Percentiles rank a stretch among this genome's conserved stretches.
Conservation (phyloP, 2,113 vertebrate species). For the Mandrillus leucophaeus region DNA sequence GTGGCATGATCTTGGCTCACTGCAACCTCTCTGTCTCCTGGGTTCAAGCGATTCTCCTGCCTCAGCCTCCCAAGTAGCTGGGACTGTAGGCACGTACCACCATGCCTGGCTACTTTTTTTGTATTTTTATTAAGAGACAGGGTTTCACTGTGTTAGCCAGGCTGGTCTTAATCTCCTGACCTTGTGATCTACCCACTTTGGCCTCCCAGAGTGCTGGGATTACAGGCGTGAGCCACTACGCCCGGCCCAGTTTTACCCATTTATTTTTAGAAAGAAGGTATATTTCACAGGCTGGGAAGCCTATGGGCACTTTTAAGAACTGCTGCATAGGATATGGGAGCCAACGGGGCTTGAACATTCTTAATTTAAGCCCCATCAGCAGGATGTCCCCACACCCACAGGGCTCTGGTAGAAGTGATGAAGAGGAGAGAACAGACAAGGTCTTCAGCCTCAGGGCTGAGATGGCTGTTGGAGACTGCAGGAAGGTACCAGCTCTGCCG, state of each 20-base stretch:
- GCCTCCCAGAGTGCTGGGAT: no score
- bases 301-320: slow-evolving; percentile 23
- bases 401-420: not conserved
- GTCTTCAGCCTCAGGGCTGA: not conserved
- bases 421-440: not conserved
- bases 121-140: no score
- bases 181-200: no score
- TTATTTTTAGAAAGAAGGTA: not conserved
- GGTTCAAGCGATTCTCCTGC: no score
- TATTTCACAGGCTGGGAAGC: not conserved
- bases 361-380: slow-evolving; percentile 26
- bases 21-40: no score
- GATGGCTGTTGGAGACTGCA: not conserved
- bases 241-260: not conserved
- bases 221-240: no score
- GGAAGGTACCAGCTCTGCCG: not conserved
- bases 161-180: no score
- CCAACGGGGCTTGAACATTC: not conserved
- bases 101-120: no score
- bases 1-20: no score
- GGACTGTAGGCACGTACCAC: no score
- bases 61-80: no score
- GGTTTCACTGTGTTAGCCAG: no score
- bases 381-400: not conserved
- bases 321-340: not conserved